Conservation (phyloP, 2,888 invertebrate species). For the Nysson spinosus region DNA sequence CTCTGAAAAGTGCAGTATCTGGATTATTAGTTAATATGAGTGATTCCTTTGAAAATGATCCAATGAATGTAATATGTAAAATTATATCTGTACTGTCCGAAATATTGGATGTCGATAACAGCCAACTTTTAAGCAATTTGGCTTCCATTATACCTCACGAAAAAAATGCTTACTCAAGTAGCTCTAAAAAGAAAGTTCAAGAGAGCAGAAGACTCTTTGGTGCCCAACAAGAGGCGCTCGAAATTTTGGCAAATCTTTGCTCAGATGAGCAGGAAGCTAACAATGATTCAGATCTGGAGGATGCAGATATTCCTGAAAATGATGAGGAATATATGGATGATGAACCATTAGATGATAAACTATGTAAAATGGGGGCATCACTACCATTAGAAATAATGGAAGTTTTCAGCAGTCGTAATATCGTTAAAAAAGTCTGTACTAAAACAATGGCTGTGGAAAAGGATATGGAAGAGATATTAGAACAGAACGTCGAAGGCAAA, state of each 20-base stretch:
- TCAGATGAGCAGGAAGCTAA: slow-evolving; percentile 79
- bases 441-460: slow-evolving; percentile 79
- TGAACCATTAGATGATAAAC: slow-evolving; percentile 63
- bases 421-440: slow-evolving; percentile 82
- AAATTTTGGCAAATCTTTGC: slow-evolving; percentile 85
- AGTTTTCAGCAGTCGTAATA: slow-evolving; percentile 80
- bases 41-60: slow-evolving; percentile 45
- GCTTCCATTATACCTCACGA: slow-evolving; percentile 79
- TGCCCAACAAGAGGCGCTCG: slow-evolving; percentile 84
- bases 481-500: slow-evolving; percentile 79
- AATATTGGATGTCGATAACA: slow-evolving; percentile 80
- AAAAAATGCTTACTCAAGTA: slow-evolving; percentile 76
- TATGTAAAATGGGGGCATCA: slow-evolving; percentile 77
- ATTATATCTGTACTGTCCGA: slow-evolving; percentile 79
- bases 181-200: slow-evolving; percentile 78
- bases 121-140: slow-evolving; percentile 78
- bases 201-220: slow-evolving; percentile 80
- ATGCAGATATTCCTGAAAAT: slow-evolving; percentile 77
- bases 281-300: slow-evolving; percentile 75
- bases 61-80: slow-evolving; percentile 73
- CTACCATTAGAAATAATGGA: slow-evolving; percentile 81
- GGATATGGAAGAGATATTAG: slow-evolving; percentile 79
- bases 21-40: slow-evolving; percentile 80
- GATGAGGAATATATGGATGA: slow-evolving; percentile 68
- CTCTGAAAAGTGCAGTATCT: slow-evolving; percentile 80